Conservation (phyloP, 2,888 invertebrate species). For the Yponomeuta cagnagella region DNA sequence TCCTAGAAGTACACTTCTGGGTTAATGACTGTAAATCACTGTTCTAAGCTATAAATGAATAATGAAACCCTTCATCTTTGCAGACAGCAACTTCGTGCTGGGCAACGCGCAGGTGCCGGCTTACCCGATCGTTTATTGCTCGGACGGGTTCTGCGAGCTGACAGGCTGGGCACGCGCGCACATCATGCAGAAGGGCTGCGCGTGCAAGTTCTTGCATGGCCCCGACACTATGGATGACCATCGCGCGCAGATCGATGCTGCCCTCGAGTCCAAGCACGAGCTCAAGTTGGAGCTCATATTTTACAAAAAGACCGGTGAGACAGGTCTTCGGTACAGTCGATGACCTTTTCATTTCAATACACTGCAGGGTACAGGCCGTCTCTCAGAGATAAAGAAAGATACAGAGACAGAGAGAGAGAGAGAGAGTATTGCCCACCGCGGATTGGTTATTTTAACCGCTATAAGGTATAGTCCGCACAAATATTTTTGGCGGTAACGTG, state of each 20-base stretch:
- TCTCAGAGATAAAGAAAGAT: no score
- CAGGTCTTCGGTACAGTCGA: no score
- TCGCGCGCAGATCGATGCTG: conserved; percentile 90
- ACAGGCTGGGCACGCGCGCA: conserved; percentile 94
- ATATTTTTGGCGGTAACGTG: no score
- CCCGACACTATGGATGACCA: conserved; percentile 93
- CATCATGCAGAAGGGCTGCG: conserved; percentile 97
- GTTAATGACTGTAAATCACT: no score
- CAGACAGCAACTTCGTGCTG: conserved; percentile 97
- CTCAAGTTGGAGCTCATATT: conserved; percentile 95
- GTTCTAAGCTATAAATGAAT: no score
- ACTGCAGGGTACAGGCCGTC: no score
- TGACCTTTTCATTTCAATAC: no score
- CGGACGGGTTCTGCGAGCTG: conserved; percentile 97
- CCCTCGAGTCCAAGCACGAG: conserved; percentile 92
- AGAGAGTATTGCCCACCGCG: no score
- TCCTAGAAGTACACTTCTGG: no score
- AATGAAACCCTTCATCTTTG: conserved; percentile 20
- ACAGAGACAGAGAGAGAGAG: no score
- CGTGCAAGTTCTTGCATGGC: conserved; percentile 95
- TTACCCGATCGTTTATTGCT: conserved; percentile 97
- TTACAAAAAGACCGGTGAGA: conserved; percentile 95
- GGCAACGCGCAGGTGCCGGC: conserved; percentile 95
- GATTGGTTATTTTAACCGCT: no score
- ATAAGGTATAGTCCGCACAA: no score